phyloP scores from a whole-genome alignment of 2,797 vertebrate genomes.

The Fratercula arctica region DNA sequence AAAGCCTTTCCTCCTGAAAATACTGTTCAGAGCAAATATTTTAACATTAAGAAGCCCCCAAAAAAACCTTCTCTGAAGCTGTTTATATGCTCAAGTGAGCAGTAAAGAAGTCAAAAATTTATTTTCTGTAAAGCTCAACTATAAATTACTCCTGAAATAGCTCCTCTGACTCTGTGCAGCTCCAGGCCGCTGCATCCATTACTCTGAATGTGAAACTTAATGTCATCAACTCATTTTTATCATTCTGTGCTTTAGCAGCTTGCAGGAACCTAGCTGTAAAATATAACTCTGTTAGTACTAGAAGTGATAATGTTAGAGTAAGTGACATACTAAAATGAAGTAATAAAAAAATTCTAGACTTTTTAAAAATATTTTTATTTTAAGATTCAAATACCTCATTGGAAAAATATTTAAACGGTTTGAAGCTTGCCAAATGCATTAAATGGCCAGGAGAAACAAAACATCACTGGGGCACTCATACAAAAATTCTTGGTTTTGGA shows the following conservation, averaged over 20 bases:
- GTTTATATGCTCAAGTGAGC: neutral
- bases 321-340: conserved; percentile 27
- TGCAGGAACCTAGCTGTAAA: neutral
- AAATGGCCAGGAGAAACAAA: conserved; percentile 47
- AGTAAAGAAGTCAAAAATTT: neutral
- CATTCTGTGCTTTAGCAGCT: neutral
- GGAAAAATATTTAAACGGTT: conserved; percentile 52
- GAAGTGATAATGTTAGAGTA: conserved; percentile 7
- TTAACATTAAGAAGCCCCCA: neutral
- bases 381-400: conserved; percentile 35
- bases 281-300: neutral
- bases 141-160: conserved; percentile 18
- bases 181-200: neutral
- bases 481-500: conserved; percentile 20
- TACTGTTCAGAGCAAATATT: neutral
- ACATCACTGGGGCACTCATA: neutral
- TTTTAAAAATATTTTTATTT: conserved; percentile 5
- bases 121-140: neutral
- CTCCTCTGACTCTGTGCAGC: neutral
- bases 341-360: neutral
- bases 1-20: neutral
- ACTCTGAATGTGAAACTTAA: neutral
- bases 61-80: neutral
- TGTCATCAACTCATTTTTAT: neutral
- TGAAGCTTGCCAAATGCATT: conserved; percentile 51